phyloP scores from a whole-genome alignment of 2,113 vertebrate genomes.

The Myotis lucifugus region DNA sequence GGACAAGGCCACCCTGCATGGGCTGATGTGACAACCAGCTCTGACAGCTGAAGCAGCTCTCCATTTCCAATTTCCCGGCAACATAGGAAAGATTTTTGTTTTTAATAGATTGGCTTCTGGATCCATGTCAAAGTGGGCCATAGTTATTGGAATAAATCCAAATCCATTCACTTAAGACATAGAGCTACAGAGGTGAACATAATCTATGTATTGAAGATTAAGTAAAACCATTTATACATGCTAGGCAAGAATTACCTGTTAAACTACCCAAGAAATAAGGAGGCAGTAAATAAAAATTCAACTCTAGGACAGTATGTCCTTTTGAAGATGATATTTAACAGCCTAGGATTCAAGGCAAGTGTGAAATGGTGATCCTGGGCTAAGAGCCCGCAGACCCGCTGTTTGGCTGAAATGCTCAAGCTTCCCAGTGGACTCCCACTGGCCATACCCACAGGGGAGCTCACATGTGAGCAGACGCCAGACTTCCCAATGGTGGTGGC shows the following conservation, averaged over 20 bases:
- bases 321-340: neutral
- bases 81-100: rapidly evolving
- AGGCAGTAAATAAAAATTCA: neutral
- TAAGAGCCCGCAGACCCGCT: neutral
- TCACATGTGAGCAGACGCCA: neutral
- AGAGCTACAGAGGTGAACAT: neutral
- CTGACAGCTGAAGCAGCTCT: neutral
- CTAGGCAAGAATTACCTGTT: neutral
- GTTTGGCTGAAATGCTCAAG: neutral
- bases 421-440: neutral
- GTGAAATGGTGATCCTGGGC: neutral
- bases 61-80: neutral
- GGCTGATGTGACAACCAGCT: neutral
- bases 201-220: neutral
- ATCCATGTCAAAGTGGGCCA: no score
- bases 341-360: neutral
- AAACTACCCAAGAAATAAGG: neutral
- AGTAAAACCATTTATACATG: neutral
- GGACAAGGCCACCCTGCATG: neutral
- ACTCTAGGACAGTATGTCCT: neutral
- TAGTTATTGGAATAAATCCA: neutral
- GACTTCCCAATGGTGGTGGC: neutral
- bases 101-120: neutral
- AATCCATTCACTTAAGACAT: neutral
- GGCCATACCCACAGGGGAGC: neutral